These are phyloP conservation scores for Oedothorax gibbosus DNA, from an alignment of 1,140 invertebrate genomes.

Conservation along the genomic window DNA sequence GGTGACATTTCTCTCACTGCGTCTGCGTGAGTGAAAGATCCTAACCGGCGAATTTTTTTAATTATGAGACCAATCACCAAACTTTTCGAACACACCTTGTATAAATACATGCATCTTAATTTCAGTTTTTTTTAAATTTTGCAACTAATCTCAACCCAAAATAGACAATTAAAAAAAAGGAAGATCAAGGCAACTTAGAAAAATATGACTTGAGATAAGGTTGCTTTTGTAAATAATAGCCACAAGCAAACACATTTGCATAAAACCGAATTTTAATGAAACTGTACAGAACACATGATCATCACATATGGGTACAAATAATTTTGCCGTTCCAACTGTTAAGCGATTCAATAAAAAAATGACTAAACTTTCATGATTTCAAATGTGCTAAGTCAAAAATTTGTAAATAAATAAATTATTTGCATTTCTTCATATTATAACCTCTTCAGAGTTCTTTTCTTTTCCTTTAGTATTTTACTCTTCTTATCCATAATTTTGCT, in stretches of 20 bases:
- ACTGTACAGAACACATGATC: conserved; percentile 56
- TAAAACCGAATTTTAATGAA: conserved; percentile 57
- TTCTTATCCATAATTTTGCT: conserved; percentile 78
- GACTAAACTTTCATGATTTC: conserved; percentile 44
- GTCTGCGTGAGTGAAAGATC: no score
- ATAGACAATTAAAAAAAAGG: no score
- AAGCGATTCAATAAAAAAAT: conserved; percentile 23
- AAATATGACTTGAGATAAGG: background rate
- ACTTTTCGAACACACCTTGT: no score
- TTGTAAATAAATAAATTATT: conserved; percentile 21
- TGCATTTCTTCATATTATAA: conserved; percentile 75
- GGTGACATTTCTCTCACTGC: no score
- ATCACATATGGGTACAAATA: conserved; percentile 53
- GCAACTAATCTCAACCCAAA: no score
- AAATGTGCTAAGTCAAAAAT: conserved; percentile 31
- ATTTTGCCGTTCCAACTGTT: conserved; percentile 40
- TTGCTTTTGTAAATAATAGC: background rate
- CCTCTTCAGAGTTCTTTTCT: conserved; percentile 87
- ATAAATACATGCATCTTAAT: no score
- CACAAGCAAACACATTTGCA: conserved; percentile 5
- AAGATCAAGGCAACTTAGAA: no score
- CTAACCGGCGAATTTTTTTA: no score
- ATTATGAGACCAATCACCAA: no score
- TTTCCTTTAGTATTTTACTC: conserved; percentile 84
- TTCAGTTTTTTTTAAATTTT: no score